Percentiles rank a stretch among this genome's conserved stretches.
Evolutionary conservation across 2,888 invertebrate genomes (phyloP).

Genomic region (Coleophora flavipennella): DNA sequence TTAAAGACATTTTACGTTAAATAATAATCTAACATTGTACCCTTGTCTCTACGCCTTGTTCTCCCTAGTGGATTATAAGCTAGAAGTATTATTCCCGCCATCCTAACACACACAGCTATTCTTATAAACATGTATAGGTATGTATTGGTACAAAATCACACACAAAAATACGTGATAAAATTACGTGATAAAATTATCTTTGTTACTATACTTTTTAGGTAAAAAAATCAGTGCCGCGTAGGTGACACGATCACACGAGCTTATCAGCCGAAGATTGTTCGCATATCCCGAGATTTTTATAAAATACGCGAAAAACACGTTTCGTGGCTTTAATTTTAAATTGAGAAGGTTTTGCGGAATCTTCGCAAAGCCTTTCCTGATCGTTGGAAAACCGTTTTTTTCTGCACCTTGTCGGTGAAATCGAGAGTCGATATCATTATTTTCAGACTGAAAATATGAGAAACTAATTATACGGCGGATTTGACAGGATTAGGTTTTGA

Average conservation of each 20-base stretch:
- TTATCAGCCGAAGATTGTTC: constrained; percentile 67
- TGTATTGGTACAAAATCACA: too few species aligned
- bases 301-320: constrained; percentile 72
- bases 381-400: constrained; percentile 40
- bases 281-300: constrained; percentile 67
- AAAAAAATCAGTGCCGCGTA: constrained; percentile 20
- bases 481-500: too few species aligned
- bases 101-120: too few species aligned
- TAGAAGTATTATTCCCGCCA: too few species aligned
- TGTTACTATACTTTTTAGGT: neutral
- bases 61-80: too few species aligned
- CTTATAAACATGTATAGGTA: too few species aligned
- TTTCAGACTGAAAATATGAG: constrained; percentile 37
- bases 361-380: constrained; percentile 56
- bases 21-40: too few species aligned
- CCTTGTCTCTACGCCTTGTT: too few species aligned
- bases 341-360: constrained; percentile 68
- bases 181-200: too few species aligned
- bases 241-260: constrained; percentile 29
- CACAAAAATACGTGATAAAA: too few species aligned
- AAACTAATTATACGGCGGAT: constrained; percentile 49
- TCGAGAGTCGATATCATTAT: constrained; percentile 46
- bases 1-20: too few species aligned
- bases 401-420: constrained; percentile 48
- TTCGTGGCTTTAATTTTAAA: constrained; percentile 74